Base-by-base conservation (phyloP, 2,113 vertebrate genomes). In the Copsychus sechellarum region DNA sequence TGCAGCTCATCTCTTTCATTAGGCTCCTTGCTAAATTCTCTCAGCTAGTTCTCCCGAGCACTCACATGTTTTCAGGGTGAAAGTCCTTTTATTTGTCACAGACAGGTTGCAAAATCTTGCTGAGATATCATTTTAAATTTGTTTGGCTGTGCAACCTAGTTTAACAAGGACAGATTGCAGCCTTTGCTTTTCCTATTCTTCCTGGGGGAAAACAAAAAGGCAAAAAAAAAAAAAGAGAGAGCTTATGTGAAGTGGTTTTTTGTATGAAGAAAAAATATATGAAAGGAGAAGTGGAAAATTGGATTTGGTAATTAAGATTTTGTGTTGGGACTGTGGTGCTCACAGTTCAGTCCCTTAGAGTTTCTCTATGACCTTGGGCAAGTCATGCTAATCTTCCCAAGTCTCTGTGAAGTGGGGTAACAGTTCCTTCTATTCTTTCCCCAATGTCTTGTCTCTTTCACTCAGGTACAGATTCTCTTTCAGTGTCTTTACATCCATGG, bases 1-100 rank as follows among this genome's bases (percentile, higher is more conserved):
- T 95, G 96, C 76, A 95, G 93, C 79, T 95, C 91, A 94, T 90
- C 82, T 72, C 47, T 92, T 97, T 96, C 92, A 74, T 94, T 96
- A 87, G 90, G 53, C 65, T 23, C 56, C 69, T 76, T 78, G 34
- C 82, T 97, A 95, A 93, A 95, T 80, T 95, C 85, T 88, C 57
- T 86, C 50, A 79, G 56, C 57, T 88, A 90, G 50, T 79, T 84
- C 50, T 95, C 70, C 45, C 0, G 0, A 94, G 61, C 20, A 1
- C 81, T 96, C 81, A 12, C 61, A n/a, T 13, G 67, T 90, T 97
- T 95, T 76, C 84, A 92, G 91, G 58, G 94, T 94, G 54, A 85
- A 80, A 92, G 77, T 65, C 80, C 92, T 83, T 93, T 93, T 81
- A 69, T 93, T 95, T 93, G 88, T 94, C 12, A 0, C 81, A 90